phyloP scores from a whole-genome alignment of 2,888 invertebrate species.

The Drosophila affinis region DNA sequence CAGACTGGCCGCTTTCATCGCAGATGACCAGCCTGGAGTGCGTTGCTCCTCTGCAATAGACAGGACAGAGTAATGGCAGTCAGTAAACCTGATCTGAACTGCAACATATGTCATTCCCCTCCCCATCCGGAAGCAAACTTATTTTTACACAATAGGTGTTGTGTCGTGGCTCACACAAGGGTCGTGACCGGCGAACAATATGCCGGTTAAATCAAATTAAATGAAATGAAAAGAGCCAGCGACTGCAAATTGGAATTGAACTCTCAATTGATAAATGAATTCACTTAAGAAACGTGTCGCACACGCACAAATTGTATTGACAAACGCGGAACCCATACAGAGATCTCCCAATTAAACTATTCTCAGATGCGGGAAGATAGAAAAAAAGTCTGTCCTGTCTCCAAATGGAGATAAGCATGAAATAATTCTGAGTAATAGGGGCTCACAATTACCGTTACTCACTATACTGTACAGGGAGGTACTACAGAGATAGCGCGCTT shows the following conservation, averaged over 20 bases:
- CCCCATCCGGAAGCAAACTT: conserved; percentile 17
- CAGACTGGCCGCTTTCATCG: conserved; percentile 88
- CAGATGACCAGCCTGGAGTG: conserved; percentile 92
- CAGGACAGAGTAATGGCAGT: not conserved
- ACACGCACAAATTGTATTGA: conserved; percentile 45
- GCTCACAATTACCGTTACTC: conserved; percentile 1
- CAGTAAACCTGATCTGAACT: not conserved
- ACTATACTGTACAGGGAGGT: not conserved
- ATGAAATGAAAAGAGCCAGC: conserved; percentile 41
- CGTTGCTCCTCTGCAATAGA: conserved; percentile 90
- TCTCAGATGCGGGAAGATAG: conserved; percentile 10
- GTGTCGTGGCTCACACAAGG: conserved; percentile 3
- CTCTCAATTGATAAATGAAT: conserved; percentile 22
- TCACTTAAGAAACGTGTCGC: conserved; percentile 42
- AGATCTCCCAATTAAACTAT: not conserved
- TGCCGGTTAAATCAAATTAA: conserved; percentile 36
- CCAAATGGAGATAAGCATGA: not conserved
- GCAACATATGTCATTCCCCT: not conserved
- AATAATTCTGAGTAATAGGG: conserved; percentile 8
- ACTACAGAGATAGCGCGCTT: conserved; percentile 8
- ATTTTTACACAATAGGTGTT: conserved; percentile 37
- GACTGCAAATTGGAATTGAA: conserved; percentile 36
- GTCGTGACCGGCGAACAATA: conserved; percentile 43
- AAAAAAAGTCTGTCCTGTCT: not conserved
- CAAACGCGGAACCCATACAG: conserved; percentile 6